These are phyloP conservation scores for Brenthis daphne DNA, from an alignment of 2,888 invertebrate genomes.

Conservation along the genomic window DNA sequence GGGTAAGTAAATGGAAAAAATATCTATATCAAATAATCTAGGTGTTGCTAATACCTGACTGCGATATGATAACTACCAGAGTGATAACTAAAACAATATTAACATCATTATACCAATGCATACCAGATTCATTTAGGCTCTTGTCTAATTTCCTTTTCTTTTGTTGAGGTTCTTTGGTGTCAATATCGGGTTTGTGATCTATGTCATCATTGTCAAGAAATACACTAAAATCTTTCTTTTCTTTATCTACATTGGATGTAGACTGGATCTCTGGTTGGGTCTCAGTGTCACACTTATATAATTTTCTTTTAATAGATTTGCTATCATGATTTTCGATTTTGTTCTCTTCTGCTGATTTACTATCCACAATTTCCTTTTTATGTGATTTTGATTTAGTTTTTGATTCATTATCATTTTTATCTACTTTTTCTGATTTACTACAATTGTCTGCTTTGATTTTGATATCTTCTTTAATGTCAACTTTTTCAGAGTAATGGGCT, in stretches of 20 bases:
- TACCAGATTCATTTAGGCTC: slow-evolving; percentile 72
- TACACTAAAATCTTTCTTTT: slow-evolving; percentile 50
- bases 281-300: slow-evolving; percentile 25
- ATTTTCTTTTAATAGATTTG: slow-evolving; percentile 30
- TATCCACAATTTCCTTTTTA: slow-evolving; percentile 11
- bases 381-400: slow-evolving; percentile 15
- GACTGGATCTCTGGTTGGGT: slow-evolving; percentile 25
- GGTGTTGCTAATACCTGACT: too few species aligned
- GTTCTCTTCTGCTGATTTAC: slow-evolving; percentile 16
- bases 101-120: not conserved
- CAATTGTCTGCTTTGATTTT: slow-evolving; percentile 21
- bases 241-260: slow-evolving; percentile 30
- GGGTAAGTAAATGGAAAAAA: too few species aligned
- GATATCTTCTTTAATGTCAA: slow-evolving; percentile 11
- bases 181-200: slow-evolving; percentile 31
- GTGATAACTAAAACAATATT: too few species aligned
- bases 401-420: slow-evolving; percentile 3
- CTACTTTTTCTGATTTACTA: slow-evolving; percentile 9
- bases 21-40: too few species aligned
- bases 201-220: slow-evolving; percentile 53
- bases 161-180: slow-evolving; percentile 37
- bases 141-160: slow-evolving; percentile 55
- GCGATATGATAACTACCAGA: too few species aligned
- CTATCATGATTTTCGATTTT: slow-evolving; percentile 21
- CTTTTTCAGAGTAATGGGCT: slow-evolving; percentile 50